These are phyloP conservation scores for Fundulus diaphanus DNA, from an alignment of 2,797 vertebrate genomes.

Conservation along the genomic window DNA sequence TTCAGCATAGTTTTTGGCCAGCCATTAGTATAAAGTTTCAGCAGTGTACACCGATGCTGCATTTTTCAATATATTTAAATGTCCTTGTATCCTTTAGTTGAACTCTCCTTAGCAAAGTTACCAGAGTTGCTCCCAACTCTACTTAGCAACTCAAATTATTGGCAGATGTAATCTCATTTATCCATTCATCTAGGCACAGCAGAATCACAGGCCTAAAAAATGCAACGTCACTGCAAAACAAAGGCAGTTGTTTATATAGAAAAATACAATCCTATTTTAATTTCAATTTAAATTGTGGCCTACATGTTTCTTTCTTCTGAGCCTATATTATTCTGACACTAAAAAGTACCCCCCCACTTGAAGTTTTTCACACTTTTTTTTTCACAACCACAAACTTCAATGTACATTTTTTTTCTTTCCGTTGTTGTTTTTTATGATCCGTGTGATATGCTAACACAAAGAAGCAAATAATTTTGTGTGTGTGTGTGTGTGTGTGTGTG, in stretches of 20 bases:
- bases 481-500: too few species aligned
- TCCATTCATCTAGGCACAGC: conserved; percentile 46
- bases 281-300: conserved; percentile 29
- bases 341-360: neutral
- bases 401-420: neutral
- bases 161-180: conserved; percentile 52
- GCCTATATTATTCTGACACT: conserved; percentile 5
- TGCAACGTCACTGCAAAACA: conserved; percentile 43
- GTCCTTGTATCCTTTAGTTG: conserved; percentile 61
- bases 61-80: conserved; percentile 55
- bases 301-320: conserved; percentile 18
- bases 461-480: neutral
- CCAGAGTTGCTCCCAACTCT: conserved; percentile 53
- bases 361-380: neutral
- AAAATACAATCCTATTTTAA: conserved; percentile 6
- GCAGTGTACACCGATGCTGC: conserved; percentile 37
- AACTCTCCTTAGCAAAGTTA: conserved; percentile 64
- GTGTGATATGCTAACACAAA: neutral
- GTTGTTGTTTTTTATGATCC: too few species aligned
- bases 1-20: conserved; percentile 66
- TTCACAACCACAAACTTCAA: neutral
- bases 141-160: conserved; percentile 44
- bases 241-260: neutral
- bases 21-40: conserved; percentile 58
- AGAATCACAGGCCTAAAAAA: conserved; percentile 56